These are phyloP conservation scores for Drosophila merina DNA, from an alignment of 2,888 invertebrate species.

Conservation along the genomic window DNA sequence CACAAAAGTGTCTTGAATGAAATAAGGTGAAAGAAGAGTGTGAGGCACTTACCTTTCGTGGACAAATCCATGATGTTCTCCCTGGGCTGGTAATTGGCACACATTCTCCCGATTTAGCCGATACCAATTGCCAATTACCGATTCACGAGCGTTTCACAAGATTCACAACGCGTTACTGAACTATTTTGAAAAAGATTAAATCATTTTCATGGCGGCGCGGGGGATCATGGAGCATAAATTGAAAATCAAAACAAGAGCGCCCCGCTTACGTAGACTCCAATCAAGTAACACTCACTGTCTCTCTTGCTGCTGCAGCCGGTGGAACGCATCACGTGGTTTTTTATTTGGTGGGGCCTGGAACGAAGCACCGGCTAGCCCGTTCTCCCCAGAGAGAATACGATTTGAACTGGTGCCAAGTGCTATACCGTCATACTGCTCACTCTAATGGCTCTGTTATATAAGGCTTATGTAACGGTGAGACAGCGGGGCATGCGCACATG, in stretches of 20 bases:
- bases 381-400: conserved; percentile 12
- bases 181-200: conserved; percentile 35
- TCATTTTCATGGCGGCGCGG: conserved; percentile 39
- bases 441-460: conserved; percentile 67
- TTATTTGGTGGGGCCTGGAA: conserved; percentile 23
- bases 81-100: conserved; percentile 31
- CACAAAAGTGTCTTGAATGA: conserved; percentile 36
- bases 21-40: conserved; percentile 16
- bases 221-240: conserved; percentile 54
- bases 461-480: conserved; percentile 75
- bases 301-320: conserved; percentile 31
- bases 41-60: conserved; percentile 73
- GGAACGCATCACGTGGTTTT: conserved; percentile 35
- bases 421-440: conserved; percentile 55
- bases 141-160: conserved; percentile 9
- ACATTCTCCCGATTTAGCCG: conserved; percentile 5
- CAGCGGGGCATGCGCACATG: conserved; percentile 64
- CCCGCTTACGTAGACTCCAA: conserved; percentile 15
- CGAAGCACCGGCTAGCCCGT: conserved; percentile 23
- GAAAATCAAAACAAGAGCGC: conserved; percentile 64
- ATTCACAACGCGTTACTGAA: conserved; percentile 32
- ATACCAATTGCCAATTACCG: conserved; percentile 21
- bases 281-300: conserved; percentile 19
- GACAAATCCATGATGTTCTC: conserved; percentile 80
- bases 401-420: conserved; percentile 30